Evolutionary conservation across 37 sponge, comb jelly and placozoan species (phyloP).

Genomic region (Cliona cf. orientalis): DNA sequence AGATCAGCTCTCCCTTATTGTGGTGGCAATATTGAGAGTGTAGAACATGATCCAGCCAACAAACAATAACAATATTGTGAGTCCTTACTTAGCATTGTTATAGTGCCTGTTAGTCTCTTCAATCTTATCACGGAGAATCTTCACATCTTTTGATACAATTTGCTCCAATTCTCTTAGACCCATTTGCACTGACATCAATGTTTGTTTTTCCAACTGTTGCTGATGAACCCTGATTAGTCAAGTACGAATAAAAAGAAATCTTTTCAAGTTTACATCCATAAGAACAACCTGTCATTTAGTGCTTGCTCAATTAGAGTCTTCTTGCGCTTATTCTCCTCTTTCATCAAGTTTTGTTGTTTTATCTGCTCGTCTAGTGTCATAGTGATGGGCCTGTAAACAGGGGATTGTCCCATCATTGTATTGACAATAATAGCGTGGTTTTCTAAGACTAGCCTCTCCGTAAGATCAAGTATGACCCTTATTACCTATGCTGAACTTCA

Average conservation of each 20-base stretch:
- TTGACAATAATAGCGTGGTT: too few relatives aligned
- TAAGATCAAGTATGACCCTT: too few relatives aligned
- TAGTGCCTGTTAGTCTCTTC: conserved; percentile 56
- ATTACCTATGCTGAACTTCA: too few relatives aligned
- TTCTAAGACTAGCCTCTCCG: too few relatives aligned
- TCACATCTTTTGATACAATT: conserved; percentile 56
- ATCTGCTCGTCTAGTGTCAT: too few relatives aligned
- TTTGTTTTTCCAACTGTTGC: background rate
- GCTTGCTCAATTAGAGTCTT: conserved; percentile 51
- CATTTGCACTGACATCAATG: conserved; percentile 27
- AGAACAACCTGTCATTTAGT: conserved; percentile 12
- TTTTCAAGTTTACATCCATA: background rate
- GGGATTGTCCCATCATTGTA: too few relatives aligned
- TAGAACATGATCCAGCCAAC: too few relatives aligned
- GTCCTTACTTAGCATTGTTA: conserved; percentile 43
- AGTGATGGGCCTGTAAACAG: too few relatives aligned
- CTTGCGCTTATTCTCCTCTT: conserved; percentile 67
- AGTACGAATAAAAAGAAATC: background rate
- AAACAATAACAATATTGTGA: background rate
- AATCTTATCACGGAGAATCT: conserved; percentile 68
- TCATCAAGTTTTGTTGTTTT: conserved; percentile 42
- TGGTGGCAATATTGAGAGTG: too few relatives aligned
- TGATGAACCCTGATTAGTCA: background rate
- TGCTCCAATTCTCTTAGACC: conserved; percentile 65
- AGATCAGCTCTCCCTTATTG: too few relatives aligned